Base-by-base conservation (phyloP, 2,888 invertebrate species). In the Xylocampa areola region DNA sequence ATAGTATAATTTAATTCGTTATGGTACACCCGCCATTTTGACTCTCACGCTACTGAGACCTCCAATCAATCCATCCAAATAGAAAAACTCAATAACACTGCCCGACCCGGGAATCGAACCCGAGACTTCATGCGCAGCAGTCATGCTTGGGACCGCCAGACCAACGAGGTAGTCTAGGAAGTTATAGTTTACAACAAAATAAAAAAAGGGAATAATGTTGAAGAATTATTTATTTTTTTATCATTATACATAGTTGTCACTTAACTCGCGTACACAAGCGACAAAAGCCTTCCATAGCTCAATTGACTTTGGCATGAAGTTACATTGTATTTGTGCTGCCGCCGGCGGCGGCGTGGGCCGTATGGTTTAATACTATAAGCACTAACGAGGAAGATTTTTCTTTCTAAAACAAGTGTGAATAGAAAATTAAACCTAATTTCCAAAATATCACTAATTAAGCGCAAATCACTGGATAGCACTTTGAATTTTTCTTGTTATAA, bases 231-330 rank as follows among this genome's bases (percentile, higher is more conserved):
- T 92, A 90, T 90, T 89, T 90, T 60, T 88, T 89, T 86, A 89
- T 88, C 87, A 90, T 87, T 89, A 87, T 85, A 91, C 86, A 92
- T 90, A 89, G 85, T 91, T 90, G 92, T 93, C 93, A 91, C 92
- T 91, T 92, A 92, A 88, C 80, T 86, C 85, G 88, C 85, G 89
- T 89, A 93, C 88, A 92, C 89, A 92, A 92, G 93, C 92, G 92
- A 89, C 89, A 80, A 81, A 92, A 92, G 91, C 92, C 85, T 86
- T 92, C 85, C 88, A 87, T 91, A 93, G 91, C 93, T 92, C 92
- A 93, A 94, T 94, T 94, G 93, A 93, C 93, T 94, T 94, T 94
- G 93, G 93, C 92, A 93, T 94, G 89, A 89, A 90, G 85, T 90
- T 86, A 90, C 87, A 90, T 83, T 79, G 84, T 87, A 85, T 92